Evolutionary conservation across 2,113 vertebrate species (phyloP), one percentile per base, ranked within the genome.

Genomic region (Dermatemys mawii): DNA sequence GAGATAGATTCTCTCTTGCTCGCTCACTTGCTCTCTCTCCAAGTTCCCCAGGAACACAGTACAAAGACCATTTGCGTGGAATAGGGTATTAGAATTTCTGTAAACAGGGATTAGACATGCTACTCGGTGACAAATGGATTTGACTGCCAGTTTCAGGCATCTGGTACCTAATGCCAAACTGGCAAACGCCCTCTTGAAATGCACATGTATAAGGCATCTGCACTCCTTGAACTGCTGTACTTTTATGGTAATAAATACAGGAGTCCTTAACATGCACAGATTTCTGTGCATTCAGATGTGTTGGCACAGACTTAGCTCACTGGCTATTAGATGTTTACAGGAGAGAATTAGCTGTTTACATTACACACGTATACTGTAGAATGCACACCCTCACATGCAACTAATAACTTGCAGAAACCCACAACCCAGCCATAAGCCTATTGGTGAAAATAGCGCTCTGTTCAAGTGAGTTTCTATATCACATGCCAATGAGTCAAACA

Each of bases 191-290:
- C 51, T 8, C 6, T 44, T 2, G 84, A 57, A 51, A 67, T 13
- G 84, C 84, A n/a, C 91, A 22, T 0, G 94, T 4, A 44, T 0
- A 78, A 92, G 84, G 90, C 94, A 63, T 75, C 90, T 22, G 0
- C 3, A 0, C 92, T 90, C 41, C 0, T 3, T 63, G 92, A 88
- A 53, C 87, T 38, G 85, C 81, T 95, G 92, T 16, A 90, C 95
- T 95, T 91, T 95, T 96, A 97, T 94, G 96, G 96, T 89, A 95
- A 96, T 93, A 89, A 95, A 86, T 8, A 38, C 0, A 0, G 83
- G 93, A 88, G 88, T 80, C 24, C 91, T 81, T 38, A 57, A 55
- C 90, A 46, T 94, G n/a, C 80, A 29, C 0, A 10, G 90, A 24
- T 91, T 87, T 75, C 94, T 95, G 86, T 95, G 91, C 92, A 14